These are phyloP conservation scores for Rafetus swinhoei DNA, from an alignment of 2,113 vertebrate genomes.

Conservation along the genomic window DNA sequence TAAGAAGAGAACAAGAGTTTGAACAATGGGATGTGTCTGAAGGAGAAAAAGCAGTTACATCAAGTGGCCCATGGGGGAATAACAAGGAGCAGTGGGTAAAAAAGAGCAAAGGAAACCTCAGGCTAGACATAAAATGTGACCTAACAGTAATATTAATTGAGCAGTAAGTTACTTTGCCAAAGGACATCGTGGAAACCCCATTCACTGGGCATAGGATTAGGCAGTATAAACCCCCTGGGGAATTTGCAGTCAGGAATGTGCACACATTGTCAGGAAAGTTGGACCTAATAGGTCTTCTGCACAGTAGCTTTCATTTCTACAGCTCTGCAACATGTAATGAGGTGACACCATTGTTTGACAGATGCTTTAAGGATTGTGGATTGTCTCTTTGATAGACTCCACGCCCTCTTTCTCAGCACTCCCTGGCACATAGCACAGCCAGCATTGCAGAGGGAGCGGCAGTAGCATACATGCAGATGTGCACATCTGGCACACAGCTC, in stretches of 20 bases:
- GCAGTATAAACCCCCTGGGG: neutral
- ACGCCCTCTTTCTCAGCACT: fast-evolving
- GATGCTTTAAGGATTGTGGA: neutral
- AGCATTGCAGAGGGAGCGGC: fast-evolving
- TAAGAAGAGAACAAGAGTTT: neutral
- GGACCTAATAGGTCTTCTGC: neutral
- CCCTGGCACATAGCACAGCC: neutral
- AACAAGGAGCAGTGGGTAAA: constrained; percentile 52
- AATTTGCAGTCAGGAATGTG: fast-evolving
- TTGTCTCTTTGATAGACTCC: fast-evolving
- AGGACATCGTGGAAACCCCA: constrained; percentile 23
- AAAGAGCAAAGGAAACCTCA: constrained; percentile 52
- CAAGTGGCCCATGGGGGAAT: neutral
- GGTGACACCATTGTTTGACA: neutral
- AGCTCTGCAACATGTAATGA: fast-evolving
- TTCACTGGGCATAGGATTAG: neutral
- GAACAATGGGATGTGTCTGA: neutral
- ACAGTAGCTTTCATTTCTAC: neutral
- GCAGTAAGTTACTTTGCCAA: constrained; percentile 56
- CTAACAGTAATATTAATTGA: constrained; percentile 22
- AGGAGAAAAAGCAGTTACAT: neutral
- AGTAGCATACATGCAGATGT: neutral
- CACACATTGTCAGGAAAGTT: neutral
- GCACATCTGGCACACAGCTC: constrained; percentile 33
- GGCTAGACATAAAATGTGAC: constrained; percentile 46